Base-by-base conservation (phyloP, 2,113 vertebrate species). In the Psittacus erithacus region DNA sequence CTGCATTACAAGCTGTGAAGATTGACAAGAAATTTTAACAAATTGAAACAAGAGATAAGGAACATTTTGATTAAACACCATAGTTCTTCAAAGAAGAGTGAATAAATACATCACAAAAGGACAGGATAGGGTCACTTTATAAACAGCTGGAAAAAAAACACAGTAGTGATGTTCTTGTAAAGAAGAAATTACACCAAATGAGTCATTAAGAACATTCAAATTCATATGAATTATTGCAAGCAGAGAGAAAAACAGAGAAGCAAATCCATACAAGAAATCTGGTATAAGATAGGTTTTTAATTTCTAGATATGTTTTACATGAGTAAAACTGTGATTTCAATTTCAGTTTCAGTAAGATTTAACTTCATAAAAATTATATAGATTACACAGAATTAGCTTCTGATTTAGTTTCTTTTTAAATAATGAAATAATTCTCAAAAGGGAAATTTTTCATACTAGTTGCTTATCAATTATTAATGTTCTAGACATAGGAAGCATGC, bases 11-110 rank as follows among this genome's bases (percentile, higher is more conserved):
- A 88, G 59, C n/a, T 78, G 74, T 90, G 62, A 69, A 60, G 63
- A 67, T 9, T 79, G 83, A 91, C 17, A 6, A 90, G 15, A 88
- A 93, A 90, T 87, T 76, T 93, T 82, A 79, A 91, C 33, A 68
- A 95, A 91, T 75, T 73, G 17, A 44, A 84, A 77, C 13, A 95
- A 90, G 43, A 44, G 28, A 90, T 16, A 94, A 82, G 44, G 7
- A 52, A 62, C 13, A 35, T 64, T 70, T 92, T 95, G 24, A 93
- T 90, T 91, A 89, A 90, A 62, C 63, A 81, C 89, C 27, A 13
- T 82, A 94, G 92, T 76, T 78, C 28, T 94, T 39, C 6, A 28
- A 76, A 71, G 65, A 71, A 15, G 39, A 74, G 14, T n/a, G 35
- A 91, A 87, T 60, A 76, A 92, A 85, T 86, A 71, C 28, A 77